Base-by-base conservation (phyloP, 23 tunicate genomes). In the Botrylloides violaceus region DNA sequence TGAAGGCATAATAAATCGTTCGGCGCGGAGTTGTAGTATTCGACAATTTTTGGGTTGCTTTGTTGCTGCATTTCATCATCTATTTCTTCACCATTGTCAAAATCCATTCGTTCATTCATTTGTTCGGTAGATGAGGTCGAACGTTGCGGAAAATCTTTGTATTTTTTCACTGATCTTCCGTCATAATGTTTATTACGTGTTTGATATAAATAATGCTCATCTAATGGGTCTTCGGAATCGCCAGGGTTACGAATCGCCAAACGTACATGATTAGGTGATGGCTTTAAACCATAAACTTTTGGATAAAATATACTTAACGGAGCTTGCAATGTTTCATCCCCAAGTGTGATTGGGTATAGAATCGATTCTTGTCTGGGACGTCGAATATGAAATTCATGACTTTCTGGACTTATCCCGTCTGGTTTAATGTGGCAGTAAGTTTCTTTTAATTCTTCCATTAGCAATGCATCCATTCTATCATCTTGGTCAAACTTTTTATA, bases 391-490 rank as follows among this genome's bases (percentile, higher is more conserved):
- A 86, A 86, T 56, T 86, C 85, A 32, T 86, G 81, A 24, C 20
- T 43, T 49, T 80, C 81, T 66, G 85, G 77, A 33, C 33, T 58
- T n/a, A 66, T 43, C 28, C 78, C 59, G 15, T 75, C 72, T 62
- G 76, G 25, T 23, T 86, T 83, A 73, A 86, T 61, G 38, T 79
- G 84, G 38, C 94, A 86, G 70, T 59, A 80, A 4, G 94, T 86
- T 75, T 86, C 85, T 79, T 86, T 86, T 19, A 86, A 58, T 60
- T 86, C 85, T 75, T 86, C 85, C 73, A 86, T 27, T 5, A 86
- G 71, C 29, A 86, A 72, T 1, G 78, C 77, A 80, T 86, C 94
- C 94, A 86, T 86, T 66, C 94, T 66, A 61, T 86, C 78, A 23
- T 79, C 74, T 9, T 36, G 61, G 38, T 86, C 70, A 31, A 83